Percentiles rank a stretch among this genome's conserved stretches.
These are phyloP conservation scores for Hyaena hyaena DNA, from an alignment of 2,113 vertebrate genomes.

Conservation along the genomic window DNA sequence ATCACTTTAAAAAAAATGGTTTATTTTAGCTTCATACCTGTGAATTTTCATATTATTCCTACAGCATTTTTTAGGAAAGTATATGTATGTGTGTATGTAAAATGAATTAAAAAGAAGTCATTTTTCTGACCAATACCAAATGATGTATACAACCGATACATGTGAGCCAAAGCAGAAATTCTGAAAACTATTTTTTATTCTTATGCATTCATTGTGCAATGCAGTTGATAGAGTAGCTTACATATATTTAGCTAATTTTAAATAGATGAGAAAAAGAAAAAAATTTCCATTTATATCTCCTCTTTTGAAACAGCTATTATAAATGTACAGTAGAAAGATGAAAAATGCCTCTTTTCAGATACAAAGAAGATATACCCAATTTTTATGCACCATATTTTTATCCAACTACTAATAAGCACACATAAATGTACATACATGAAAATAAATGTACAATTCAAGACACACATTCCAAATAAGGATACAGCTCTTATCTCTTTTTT, in stretches of 20 bases:
- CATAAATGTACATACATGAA: not conserved
- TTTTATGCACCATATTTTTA: conserved; percentile 53
- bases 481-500: conserved; percentile 43
- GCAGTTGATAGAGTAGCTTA: not conserved
- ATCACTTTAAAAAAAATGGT: not conserved
- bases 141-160: not conserved
- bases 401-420: not conserved
- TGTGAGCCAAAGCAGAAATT: not conserved
- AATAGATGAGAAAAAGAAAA: not conserved
- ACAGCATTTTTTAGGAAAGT: not conserved
- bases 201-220: not conserved
- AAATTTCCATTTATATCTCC: not conserved
- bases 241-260: conserved; percentile 31
- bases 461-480: not conserved
- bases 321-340: not conserved
- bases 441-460: conserved; percentile 35
- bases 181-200: conserved; percentile 24
- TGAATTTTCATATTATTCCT: conserved; percentile 17
- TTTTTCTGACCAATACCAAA: not conserved
- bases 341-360: conserved; percentile 35
- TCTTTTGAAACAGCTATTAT: not conserved
- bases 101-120: conserved; percentile 12
- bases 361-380: not conserved
- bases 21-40: conserved; percentile 5
- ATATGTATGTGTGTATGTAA: not conserved